These are phyloP conservation scores for Sebastes dallii DNA, from an alignment of 2,797 vertebrate genomes.

Conservation along the genomic window DNA sequence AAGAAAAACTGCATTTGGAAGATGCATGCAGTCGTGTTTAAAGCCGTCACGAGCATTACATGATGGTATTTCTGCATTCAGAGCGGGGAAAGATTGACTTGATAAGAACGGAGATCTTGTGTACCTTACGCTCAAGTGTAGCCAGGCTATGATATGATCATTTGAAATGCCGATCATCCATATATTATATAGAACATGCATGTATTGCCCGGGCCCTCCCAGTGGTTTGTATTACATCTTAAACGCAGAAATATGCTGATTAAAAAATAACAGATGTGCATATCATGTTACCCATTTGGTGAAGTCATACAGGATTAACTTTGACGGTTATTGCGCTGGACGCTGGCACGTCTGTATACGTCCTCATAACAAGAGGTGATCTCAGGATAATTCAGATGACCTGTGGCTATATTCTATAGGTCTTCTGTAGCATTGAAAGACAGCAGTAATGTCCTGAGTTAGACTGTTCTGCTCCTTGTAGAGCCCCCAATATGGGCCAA, in stretches of 20 bases:
- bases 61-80: no score
- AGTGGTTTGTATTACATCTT: background rate
- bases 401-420: conserved; percentile 9
- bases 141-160: conserved; percentile 13
- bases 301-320: background rate
- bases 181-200: background rate
- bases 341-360: background rate
- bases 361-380: conserved; percentile 8
- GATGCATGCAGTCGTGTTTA: no score
- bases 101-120: background rate
- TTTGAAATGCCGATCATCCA: conserved; percentile 13
- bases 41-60: no score
- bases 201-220: background rate
- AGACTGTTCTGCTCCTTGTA: background rate
- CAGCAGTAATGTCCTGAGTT: background rate
- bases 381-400: conserved; percentile 12
- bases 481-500: background rate
- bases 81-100: background rate
- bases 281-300: background rate
- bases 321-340: background rate
- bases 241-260: background rate
- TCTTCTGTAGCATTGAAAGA: background rate
- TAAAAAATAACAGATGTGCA: background rate
- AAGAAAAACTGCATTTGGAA: no score
- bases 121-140: background rate